A percentile compares a stretch with the other conserved stretches of the same genome.
Conservation (phyloP, 2,797 vertebrate species). For the Syngnathus acus region DNA sequence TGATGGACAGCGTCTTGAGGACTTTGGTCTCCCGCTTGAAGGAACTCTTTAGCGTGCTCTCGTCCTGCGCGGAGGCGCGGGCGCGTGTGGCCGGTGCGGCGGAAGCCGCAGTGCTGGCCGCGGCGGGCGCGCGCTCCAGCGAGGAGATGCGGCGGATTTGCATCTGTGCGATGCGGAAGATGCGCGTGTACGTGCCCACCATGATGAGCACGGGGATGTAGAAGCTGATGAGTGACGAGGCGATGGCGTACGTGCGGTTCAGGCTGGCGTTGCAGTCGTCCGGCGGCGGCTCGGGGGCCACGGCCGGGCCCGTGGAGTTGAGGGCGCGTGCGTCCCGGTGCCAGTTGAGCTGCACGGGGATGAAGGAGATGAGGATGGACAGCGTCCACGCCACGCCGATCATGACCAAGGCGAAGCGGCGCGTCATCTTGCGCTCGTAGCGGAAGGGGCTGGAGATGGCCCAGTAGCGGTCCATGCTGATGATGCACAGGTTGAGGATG, state of each 20-base stretch:
- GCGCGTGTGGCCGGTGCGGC: slow-evolving; percentile 32
- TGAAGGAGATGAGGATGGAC: slow-evolving; percentile 75
- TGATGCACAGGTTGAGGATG: slow-evolving; percentile 77
- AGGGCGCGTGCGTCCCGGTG: slow-evolving; percentile 54
- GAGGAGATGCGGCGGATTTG: slow-evolving; percentile 74
- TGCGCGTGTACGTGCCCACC: slow-evolving; percentile 73
- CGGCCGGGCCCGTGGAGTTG: slow-evolving; percentile 11
- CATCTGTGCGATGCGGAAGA: slow-evolving; percentile 69
- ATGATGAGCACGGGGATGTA: slow-evolving; percentile 77
- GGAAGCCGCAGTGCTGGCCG: slow-evolving; percentile 10
- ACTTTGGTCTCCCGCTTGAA: slow-evolving; percentile 77
- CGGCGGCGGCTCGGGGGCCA: slow-evolving; percentile 15
- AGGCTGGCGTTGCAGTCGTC: slow-evolving; percentile 68
- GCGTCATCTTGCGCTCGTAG: slow-evolving; percentile 73
- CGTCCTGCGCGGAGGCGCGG: slow-evolving; percentile 49
- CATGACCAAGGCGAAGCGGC: slow-evolving; percentile 61
- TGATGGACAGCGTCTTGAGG: slow-evolving; percentile 73
- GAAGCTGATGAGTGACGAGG: slow-evolving; percentile 77
- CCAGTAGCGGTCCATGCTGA: slow-evolving; percentile 80
- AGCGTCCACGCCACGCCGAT: slow-evolving; percentile 71
- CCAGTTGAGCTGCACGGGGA: slow-evolving; percentile 75
- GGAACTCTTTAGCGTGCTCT: slow-evolving; percentile 65
- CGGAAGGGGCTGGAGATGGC: slow-evolving; percentile 71
- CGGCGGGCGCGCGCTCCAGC: slow-evolving; percentile 59
- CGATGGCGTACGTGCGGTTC: slow-evolving; percentile 69